Conservation (phyloP, 2,888 invertebrate species). For the Drosophila bunnanda region DNA sequence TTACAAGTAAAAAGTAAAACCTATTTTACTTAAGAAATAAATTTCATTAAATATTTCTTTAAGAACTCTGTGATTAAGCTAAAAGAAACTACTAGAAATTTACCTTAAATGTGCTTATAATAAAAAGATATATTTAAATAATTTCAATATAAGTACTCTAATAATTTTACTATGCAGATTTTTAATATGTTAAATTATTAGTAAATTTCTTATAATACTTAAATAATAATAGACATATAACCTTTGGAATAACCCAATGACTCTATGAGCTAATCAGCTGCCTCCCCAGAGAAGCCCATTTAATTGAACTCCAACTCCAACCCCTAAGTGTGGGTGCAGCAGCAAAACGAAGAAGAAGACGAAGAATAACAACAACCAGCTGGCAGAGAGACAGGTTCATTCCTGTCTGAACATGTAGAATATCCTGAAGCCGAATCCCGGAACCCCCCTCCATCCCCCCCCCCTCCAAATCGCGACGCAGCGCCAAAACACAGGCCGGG, state of each 20-base stretch:
- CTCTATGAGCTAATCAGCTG: neutral
- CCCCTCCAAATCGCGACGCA: constrained; percentile 12
- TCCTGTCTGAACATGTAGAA: neutral
- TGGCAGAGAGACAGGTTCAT: constrained; percentile 30
- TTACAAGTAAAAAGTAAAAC: too few species aligned
- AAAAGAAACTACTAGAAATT: too few species aligned
- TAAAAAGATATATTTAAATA: too few species aligned
- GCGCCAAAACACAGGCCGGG: constrained; percentile 34
- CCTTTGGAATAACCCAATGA: neutral
- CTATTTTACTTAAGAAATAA: too few species aligned
- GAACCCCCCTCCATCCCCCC: neutral
- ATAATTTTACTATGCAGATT: too few species aligned
- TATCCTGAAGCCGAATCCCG: neutral
- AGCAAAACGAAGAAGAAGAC: neutral
- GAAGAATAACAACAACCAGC: constrained; percentile 12
- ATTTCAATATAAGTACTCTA: too few species aligned
- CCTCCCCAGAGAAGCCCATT: neutral
- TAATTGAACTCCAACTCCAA: constrained; percentile 8
- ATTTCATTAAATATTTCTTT: too few species aligned
- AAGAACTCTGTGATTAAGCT: too few species aligned
- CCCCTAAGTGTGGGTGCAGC: neutral
- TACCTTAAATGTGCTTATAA: too few species aligned
- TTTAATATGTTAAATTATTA: too few species aligned
- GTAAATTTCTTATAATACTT: neutral
- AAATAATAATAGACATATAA: neutral